Evolutionary conservation across 2,113 vertebrate genomes (phyloP).

Genomic region (Lepisosteus oculatus): DNA sequence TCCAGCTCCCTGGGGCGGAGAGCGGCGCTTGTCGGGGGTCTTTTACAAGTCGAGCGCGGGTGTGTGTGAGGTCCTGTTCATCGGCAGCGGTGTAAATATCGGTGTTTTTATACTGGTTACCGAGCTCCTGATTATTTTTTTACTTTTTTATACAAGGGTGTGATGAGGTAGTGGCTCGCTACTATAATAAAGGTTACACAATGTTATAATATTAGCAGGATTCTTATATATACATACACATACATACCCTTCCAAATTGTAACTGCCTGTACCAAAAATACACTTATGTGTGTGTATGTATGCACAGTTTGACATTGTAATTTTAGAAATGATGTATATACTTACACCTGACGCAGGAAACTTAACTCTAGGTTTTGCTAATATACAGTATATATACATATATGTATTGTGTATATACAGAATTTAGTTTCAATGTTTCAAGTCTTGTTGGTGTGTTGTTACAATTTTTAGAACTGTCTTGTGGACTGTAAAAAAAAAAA

Average conservation of each 20-base stretch:
- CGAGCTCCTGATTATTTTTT: too few species aligned
- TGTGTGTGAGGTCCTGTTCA: too few species aligned
- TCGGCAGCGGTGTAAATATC: too few species aligned
- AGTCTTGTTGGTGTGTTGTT: constrained; percentile 1
- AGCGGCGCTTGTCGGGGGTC: too few species aligned
- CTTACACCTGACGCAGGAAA: not conserved
- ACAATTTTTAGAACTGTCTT: not conserved
- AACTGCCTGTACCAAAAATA: not conserved
- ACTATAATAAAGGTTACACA: too few species aligned
- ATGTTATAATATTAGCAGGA: too few species aligned
- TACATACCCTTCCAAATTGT: not conserved
- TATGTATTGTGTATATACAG: not conserved
- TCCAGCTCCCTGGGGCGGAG: too few species aligned
- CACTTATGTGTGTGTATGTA: not conserved
- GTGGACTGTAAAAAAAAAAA: not conserved
- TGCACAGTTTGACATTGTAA: not conserved
- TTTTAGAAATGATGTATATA: not conserved
- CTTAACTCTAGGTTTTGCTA: not conserved
- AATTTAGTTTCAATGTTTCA: not conserved
- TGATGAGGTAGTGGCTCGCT: not conserved
- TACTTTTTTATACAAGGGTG: not conserved
- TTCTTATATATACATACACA: too few species aligned
- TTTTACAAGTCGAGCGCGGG: too few species aligned
- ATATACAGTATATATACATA: not conserved
- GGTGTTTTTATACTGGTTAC: too few species aligned